phyloP scores from a whole-genome alignment of 1,140 invertebrate species.

The Delia radicum region DNA sequence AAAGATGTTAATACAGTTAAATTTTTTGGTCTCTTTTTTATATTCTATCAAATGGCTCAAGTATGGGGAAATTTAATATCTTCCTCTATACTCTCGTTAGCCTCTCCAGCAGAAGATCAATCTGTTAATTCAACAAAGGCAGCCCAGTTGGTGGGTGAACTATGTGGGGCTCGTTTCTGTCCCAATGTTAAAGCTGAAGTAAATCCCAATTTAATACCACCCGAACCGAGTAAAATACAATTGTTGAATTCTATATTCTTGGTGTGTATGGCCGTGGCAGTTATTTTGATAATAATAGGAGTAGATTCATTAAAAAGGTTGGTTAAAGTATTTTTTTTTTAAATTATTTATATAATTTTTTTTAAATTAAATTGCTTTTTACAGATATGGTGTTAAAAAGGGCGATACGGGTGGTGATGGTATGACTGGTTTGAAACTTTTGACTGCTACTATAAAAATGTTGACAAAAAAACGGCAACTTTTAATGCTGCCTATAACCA shows the following conservation, averaged over 20 bases:
- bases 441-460: constrained; percentile 78
- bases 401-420: constrained; percentile 44
- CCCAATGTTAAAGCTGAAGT: constrained; percentile 58
- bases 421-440: constrained; percentile 64
- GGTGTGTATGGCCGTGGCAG: constrained; percentile 73
- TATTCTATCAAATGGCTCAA: constrained; percentile 90
- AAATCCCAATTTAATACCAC: constrained; percentile 69
- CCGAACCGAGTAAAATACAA: constrained; percentile 70
- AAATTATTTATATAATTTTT: not conserved
- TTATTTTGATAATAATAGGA: constrained; percentile 74
- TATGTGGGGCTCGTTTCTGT: constrained; percentile 78
- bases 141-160: constrained; percentile 51
- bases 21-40: constrained; percentile 97
- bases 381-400: constrained; percentile 47
- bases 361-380: not conserved
- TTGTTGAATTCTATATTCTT: constrained; percentile 82
- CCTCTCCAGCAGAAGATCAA: not conserved
- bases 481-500: constrained; percentile 85
- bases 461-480: constrained; percentile 76
- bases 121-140: not conserved
- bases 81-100: constrained; percentile 59
- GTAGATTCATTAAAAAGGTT: constrained; percentile 80
- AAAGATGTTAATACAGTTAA: constrained; percentile 84
- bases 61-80: constrained; percentile 92
- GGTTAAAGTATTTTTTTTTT: constrained; percentile 16